phyloP scores from a whole-genome alignment of 2,888 invertebrate genomes.

The Pogonocherus hispidulus region DNA sequence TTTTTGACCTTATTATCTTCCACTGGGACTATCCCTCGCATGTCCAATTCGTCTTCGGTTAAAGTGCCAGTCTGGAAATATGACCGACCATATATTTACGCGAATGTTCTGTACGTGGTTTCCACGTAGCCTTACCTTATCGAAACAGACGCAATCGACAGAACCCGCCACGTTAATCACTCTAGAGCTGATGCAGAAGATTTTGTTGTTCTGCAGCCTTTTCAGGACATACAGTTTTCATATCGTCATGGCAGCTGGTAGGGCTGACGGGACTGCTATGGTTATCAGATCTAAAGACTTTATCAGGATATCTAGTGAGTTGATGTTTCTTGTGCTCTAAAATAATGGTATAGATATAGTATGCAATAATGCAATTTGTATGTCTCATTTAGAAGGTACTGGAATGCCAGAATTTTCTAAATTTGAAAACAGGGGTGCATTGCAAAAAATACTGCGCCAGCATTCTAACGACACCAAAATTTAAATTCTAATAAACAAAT shows the following conservation, averaged over 20 bases:
- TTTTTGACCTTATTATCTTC: constrained; percentile 51
- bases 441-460: too few relatives aligned
- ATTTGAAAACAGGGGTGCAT: too few relatives aligned
- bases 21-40: constrained; percentile 91
- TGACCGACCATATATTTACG: too few relatives aligned
- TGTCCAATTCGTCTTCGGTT: constrained; percentile 95
- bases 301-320: constrained; percentile 77
- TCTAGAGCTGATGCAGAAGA: constrained; percentile 95
- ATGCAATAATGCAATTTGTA: too few relatives aligned
- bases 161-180: constrained; percentile 95
- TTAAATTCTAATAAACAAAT: too few relatives aligned
- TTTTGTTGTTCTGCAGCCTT: constrained; percentile 81
- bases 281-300: constrained; percentile 93
- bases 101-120: too few relatives aligned
- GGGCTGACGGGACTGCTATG: constrained; percentile 93
- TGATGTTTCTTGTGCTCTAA: constrained; percentile 75
- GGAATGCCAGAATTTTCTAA: too few relatives aligned
- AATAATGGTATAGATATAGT: constrained; percentile 42
- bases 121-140: constrained; percentile 78
- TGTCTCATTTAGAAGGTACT: too few relatives aligned
- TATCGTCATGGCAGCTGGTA: constrained; percentile 97
- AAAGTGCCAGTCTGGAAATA: constrained; percentile 98
- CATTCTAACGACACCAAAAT: too few relatives aligned
- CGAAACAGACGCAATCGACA: constrained; percentile 90
- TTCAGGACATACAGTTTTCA: constrained; percentile 93